Conservation (phyloP, 2,113 vertebrate species). For the Tiliqua scincoides region DNA sequence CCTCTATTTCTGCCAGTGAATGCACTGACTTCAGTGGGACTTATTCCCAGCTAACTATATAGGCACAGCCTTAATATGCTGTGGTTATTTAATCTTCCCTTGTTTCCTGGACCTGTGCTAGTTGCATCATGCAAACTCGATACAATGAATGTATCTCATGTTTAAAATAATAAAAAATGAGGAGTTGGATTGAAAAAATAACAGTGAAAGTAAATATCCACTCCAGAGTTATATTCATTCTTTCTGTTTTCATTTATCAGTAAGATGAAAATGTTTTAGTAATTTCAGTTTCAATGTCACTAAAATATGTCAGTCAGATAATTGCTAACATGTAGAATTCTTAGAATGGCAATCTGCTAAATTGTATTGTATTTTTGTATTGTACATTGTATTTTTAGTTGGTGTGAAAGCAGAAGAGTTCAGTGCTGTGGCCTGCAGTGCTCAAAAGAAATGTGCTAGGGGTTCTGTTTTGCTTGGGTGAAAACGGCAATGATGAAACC, state of each 20-base stretch:
- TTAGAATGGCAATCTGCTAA: accelerated
- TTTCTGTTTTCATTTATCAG: neutral
- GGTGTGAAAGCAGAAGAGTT: neutral
- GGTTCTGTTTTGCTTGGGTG: conserved; percentile 29
- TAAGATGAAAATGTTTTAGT: conserved; percentile 25
- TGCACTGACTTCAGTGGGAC: neutral
- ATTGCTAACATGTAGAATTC: neutral
- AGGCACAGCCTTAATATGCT: neutral
- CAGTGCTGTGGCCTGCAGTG: conserved; percentile 8
- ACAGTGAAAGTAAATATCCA: conserved; percentile 1
- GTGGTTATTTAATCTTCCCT: too few species aligned
- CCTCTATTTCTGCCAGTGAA: neutral
- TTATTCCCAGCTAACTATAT: neutral
- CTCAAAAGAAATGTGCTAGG: neutral
- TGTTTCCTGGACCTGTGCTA: too few species aligned
- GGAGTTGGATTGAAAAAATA: conserved; percentile 16
- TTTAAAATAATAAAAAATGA: neutral
- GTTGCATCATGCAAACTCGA: neutral
- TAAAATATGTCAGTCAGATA: conserved; percentile 16
- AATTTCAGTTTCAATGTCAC: conserved; percentile 25
- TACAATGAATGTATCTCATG: neutral
- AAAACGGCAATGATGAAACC: neutral
- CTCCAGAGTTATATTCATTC: neutral
- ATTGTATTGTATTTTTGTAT: neutral
- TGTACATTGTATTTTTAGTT: neutral